These are phyloP conservation scores for Gallinago undulata DNA, from an alignment of 2,113 vertebrate genomes.

Conservation along the genomic window DNA sequence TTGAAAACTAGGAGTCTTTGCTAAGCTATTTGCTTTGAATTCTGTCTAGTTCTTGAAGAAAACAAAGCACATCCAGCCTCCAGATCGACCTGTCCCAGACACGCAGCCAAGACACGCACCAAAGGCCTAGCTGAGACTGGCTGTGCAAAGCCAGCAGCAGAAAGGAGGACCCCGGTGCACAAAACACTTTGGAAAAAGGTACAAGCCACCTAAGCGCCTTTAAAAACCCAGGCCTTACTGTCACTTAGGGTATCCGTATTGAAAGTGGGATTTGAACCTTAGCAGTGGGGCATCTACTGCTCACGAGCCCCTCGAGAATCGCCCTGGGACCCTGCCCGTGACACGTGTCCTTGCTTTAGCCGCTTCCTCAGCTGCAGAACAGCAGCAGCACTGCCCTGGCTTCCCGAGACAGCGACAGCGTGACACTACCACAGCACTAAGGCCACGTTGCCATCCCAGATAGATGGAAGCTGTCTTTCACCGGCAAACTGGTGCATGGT, in stretches of 20 bases:
- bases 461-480: background rate
- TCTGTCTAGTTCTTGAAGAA: background rate
- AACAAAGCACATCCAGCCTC: background rate
- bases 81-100: background rate
- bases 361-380: background rate
- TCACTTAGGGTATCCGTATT: too few relatives aligned
- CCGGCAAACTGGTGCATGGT: background rate
- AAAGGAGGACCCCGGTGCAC: background rate
- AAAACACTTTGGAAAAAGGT: background rate
- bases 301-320: background rate
- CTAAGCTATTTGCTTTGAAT: background rate
- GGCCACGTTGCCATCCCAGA: background rate
- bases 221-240: background rate
- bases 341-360: background rate
- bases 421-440: background rate
- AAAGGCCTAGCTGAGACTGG: background rate
- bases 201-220: background rate
- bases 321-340: background rate
- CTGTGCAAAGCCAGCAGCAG: background rate
- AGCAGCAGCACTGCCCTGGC: background rate
- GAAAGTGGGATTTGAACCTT: background rate
- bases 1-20: background rate
- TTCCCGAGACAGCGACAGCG: background rate
- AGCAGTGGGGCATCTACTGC: background rate
- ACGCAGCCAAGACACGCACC: background rate